Evolutionary conservation across 2,888 invertebrate species (phyloP).

Genomic region (Limnephilus marmoratus): DNA sequence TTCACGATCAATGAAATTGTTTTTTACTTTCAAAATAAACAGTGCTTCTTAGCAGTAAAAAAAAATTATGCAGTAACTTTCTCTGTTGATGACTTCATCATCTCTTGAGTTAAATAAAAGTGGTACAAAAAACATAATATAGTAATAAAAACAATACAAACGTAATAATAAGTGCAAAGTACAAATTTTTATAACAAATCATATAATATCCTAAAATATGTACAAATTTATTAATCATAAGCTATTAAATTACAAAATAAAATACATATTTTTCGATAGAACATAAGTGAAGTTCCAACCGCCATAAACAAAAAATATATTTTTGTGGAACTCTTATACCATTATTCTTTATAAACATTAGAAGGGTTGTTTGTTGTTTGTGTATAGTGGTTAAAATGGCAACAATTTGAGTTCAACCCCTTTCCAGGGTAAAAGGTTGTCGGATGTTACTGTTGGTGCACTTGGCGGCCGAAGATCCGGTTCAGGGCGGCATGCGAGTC

Average conservation of each 20-base stretch:
- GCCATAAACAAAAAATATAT: not conserved
- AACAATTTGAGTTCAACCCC: not conserved
- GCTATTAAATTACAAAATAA: not conserved
- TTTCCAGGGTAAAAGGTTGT: not conserved
- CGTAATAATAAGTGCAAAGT: not conserved
- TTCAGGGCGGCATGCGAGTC: constrained; percentile 53
- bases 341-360: not conserved
- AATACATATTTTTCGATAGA: not conserved
- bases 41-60: not conserved
- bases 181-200: too few species aligned
- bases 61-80: not conserved
- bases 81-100: not conserved
- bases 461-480: constrained; percentile 21
- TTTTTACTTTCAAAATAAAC: not conserved
- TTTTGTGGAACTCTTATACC: not conserved
- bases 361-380: not conserved
- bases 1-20: not conserved
- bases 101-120: not conserved
- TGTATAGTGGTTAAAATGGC: not conserved
- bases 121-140: not conserved
- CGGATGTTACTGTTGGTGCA: constrained; percentile 38
- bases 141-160: not conserved
- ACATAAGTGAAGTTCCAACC: not conserved
- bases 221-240: not conserved
- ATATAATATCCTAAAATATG: not conserved